phyloP scores from a whole-genome alignment of 2,113 vertebrate genomes.

The Harpagus bidentatus region DNA sequence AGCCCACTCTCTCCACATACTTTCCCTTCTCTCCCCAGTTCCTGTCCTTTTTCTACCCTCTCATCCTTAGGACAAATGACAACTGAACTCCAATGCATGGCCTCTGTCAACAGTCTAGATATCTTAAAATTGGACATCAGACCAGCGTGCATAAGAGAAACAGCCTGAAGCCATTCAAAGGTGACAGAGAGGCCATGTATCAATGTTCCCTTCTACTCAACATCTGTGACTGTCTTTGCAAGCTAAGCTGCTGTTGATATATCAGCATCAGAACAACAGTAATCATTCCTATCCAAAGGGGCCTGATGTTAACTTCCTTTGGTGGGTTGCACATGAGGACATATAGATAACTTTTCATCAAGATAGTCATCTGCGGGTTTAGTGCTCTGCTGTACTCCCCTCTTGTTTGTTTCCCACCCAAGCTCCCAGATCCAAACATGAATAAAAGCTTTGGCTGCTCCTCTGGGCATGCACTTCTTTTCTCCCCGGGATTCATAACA shows the following conservation, averaged over 20 bases:
- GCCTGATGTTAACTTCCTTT: not conserved
- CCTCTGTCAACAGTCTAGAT: not conserved
- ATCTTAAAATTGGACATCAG: not conserved
- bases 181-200: not conserved
- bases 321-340: accelerated
- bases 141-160: not conserved
- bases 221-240: not conserved
- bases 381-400: not conserved
- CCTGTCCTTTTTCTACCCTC: not conserved
- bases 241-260: not conserved
- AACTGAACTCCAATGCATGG: not conserved
- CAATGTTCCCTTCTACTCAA: not conserved
- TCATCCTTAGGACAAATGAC: not conserved
- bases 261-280: not conserved
- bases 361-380: accelerated
- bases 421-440: not conserved
- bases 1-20: not conserved
- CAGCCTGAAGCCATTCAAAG: not conserved
- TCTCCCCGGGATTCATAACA: not conserved
- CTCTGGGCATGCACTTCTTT: not conserved
- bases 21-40: not conserved
- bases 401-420: not conserved
- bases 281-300: not conserved
- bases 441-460: not conserved
- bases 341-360: not conserved